Conservation (phyloP, 2,888 invertebrate genomes). For the Lordiphosa andalusiaca region DNA sequence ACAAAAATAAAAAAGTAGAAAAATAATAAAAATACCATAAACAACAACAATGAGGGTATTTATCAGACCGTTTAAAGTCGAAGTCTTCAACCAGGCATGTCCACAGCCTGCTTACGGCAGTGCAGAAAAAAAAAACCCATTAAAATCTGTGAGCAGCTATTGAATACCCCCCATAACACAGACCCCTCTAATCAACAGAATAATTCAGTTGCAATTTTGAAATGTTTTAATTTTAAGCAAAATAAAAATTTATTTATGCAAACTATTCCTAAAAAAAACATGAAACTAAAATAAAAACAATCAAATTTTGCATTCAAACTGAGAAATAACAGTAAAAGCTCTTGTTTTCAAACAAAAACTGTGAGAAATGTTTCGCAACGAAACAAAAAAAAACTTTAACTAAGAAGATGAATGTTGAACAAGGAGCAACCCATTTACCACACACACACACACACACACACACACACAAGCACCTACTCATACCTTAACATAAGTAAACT, state of each 20-base stretch:
- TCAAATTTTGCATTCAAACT: constrained; percentile 36
- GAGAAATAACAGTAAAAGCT: constrained; percentile 26
- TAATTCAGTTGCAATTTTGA: constrained; percentile 10
- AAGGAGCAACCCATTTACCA: constrained; percentile 39
- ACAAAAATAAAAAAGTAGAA: constrained; percentile 7
- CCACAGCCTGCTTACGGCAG: too few species aligned
- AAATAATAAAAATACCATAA: constrained; percentile 18
- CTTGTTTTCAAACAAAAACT: constrained; percentile 51
- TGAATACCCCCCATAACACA: too few species aligned
- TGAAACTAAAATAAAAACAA: constrained; percentile 31
- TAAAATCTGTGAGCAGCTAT: too few species aligned
- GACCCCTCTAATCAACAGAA: neutral
- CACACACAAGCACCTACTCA: constrained; percentile 11
- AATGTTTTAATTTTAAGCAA: constrained; percentile 23
- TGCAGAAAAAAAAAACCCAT: too few species aligned
- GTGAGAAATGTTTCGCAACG: constrained; percentile 74
- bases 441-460: constrained; percentile 18
- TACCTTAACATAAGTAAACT: constrained; percentile 39
- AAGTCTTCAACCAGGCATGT: constrained; percentile 5
- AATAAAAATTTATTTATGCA: constrained; percentile 50
- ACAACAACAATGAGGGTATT: neutral
- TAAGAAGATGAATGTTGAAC: constrained; percentile 32
- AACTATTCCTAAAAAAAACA: constrained; percentile 50
- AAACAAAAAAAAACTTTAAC: constrained; percentile 57
- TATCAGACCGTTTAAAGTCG: too few species aligned